phyloP scores from a whole-genome alignment of 2,113 vertebrate species.

The Engystomops pustulosus region DNA sequence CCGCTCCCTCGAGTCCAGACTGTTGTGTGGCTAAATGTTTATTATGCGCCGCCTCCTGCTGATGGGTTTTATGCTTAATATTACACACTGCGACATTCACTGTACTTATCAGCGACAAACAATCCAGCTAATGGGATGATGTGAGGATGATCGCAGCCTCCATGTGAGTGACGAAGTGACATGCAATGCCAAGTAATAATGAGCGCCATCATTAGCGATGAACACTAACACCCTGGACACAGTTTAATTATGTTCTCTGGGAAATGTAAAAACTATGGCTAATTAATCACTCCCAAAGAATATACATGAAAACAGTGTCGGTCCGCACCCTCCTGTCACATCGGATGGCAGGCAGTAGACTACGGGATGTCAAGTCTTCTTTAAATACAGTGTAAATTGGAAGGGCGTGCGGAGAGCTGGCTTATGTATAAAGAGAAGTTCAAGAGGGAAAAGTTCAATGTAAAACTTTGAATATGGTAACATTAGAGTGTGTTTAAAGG shows the following conservation, averaged over 20 bases:
- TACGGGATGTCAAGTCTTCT: not conserved
- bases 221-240: conserved; percentile 46
- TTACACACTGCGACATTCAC: conserved; percentile 1
- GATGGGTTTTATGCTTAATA: conserved; percentile 39
- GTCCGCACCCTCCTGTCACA: not conserved
- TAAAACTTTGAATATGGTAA: not conserved
- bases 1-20: not conserved
- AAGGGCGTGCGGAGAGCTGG: not conserved
- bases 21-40: not conserved
- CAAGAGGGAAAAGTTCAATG: not conserved
- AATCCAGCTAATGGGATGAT: conserved; percentile 33
- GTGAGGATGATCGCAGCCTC: conserved; percentile 38
- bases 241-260: conserved; percentile 58
- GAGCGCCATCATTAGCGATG: conserved; percentile 47
- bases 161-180: conserved; percentile 47
- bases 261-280: conserved; percentile 48
- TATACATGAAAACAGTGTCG: conserved; percentile 3
- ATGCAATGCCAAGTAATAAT: conserved; percentile 43
- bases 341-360: not conserved
- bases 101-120: conserved; percentile 20
- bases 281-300: conserved; percentile 50
- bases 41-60: conserved; percentile 15
- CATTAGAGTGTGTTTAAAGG: not conserved
- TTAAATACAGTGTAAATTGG: conserved; percentile 18
- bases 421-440: not conserved